These are phyloP conservation scores for Sebastes goodei DNA, from an alignment of 2,797 vertebrate species.

Conservation along the genomic window DNA sequence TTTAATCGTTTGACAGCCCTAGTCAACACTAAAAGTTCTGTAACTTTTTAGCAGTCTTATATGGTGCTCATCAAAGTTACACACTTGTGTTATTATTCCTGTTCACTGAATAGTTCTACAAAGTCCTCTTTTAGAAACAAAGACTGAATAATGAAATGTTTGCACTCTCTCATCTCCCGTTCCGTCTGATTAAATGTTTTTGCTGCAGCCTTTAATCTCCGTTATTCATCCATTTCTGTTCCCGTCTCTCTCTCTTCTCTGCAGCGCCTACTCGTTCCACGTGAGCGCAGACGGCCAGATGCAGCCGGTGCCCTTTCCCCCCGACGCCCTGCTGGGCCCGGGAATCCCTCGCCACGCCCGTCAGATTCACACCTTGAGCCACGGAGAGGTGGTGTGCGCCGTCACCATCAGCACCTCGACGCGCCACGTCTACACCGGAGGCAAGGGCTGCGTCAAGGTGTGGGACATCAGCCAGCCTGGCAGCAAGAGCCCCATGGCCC, in stretches of 20 bases:
- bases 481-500: conserved; percentile 79
- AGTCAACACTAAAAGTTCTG: background rate
- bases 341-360: conserved; percentile 90
- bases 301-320: conserved; percentile 91
- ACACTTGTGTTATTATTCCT: background rate
- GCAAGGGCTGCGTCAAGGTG: conserved; percentile 75
- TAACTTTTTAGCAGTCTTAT: background rate
- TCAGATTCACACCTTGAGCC: conserved; percentile 89
- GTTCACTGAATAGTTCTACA: background rate
- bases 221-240: background rate
- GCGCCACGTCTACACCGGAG: conserved; percentile 80
- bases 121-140: background rate
- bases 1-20: too few species aligned
- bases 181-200: background rate
- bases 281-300: conserved; percentile 91
- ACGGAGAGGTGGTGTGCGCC: conserved; percentile 89
- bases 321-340: conserved; percentile 87
- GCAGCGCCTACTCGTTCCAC: conserved; percentile 90
- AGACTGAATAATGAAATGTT: background rate
- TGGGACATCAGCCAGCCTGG: conserved; percentile 81
- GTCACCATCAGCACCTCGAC: conserved; percentile 91
- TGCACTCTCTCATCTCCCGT: background rate
- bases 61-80: background rate
- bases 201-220: background rate
- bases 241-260: background rate